These are phyloP conservation scores for Cryptocheilus praepositus DNA, from an alignment of 2,888 invertebrate genomes.

Conservation along the genomic window DNA sequence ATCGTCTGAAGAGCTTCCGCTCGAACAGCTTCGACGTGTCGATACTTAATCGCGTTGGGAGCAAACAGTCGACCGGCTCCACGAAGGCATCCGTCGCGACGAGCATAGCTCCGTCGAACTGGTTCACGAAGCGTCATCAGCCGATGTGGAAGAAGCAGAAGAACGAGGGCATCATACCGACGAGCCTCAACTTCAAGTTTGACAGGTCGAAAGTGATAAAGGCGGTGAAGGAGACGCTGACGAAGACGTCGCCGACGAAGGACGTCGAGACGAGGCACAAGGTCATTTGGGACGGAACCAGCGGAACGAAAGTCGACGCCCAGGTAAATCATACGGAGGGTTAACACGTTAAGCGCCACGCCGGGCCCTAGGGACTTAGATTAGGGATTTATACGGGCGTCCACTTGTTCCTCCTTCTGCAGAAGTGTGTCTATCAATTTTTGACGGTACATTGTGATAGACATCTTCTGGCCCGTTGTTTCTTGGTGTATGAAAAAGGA, in stretches of 20 bases:
- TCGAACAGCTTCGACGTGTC: slow-evolving; percentile 92
- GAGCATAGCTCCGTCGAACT: slow-evolving; percentile 78
- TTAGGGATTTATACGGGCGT: no score
- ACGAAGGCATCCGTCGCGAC: slow-evolving; percentile 41
- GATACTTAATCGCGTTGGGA: slow-evolving; percentile 78
- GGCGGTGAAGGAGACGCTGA: slow-evolving; percentile 75
- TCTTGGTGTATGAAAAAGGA: no score
- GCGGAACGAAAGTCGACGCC: slow-evolving; percentile 87
- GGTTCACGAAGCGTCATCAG: slow-evolving; percentile 87
- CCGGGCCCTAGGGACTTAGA: no score
- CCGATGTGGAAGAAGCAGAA: slow-evolving; percentile 80
- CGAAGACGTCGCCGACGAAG: slow-evolving; percentile 54
- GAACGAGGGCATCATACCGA: slow-evolving; percentile 71
- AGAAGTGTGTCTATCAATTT: no score
- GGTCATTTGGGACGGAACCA: slow-evolving; percentile 85
- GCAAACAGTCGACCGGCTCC: slow-evolving; percentile 52
- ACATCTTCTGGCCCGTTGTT: no score
- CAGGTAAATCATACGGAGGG: slow-evolving; percentile 71
- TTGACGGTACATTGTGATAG: no score
- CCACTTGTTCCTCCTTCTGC: no score
- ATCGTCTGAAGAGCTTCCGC: slow-evolving; percentile 82
- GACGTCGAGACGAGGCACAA: slow-evolving; percentile 74
- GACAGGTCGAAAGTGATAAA: slow-evolving; percentile 78
- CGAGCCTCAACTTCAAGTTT: slow-evolving; percentile 78
- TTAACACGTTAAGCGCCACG: no score